phyloP scores from a whole-genome alignment of 2,888 invertebrate species.

The Chironomus riparius region DNA sequence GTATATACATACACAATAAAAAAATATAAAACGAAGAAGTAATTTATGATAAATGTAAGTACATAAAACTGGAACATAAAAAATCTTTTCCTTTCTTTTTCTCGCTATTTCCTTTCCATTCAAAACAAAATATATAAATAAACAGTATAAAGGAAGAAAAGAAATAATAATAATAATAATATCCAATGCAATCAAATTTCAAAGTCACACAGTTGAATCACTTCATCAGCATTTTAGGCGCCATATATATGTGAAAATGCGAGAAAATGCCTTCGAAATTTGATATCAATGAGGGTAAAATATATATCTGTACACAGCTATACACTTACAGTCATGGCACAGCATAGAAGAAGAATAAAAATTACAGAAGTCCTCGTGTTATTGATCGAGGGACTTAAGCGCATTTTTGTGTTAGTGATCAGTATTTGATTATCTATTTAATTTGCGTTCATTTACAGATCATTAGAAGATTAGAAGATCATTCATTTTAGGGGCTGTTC shows the following conservation, averaged over 20 bases:
- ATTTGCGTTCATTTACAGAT: too few species aligned
- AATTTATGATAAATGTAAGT: background rate
- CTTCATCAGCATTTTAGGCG: constrained; percentile 16
- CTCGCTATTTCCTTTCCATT: background rate
- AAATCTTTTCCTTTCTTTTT: background rate
- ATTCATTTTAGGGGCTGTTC: too few species aligned
- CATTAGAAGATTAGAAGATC: too few species aligned
- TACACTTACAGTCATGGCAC: background rate
- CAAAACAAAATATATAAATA: background rate
- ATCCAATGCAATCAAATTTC: background rate
- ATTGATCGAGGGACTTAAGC: too few species aligned
- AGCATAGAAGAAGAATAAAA: background rate
- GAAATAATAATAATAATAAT: background rate
- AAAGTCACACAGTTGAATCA: background rate
- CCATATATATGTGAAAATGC: background rate
- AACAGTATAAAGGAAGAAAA: background rate
- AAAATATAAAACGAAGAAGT: background rate
- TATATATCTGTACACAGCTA: background rate
- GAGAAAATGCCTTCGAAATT: constrained; percentile 16
- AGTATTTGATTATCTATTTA: too few species aligned
- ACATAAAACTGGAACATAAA: background rate
- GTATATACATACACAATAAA: too few species aligned
- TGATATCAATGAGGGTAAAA: constrained; percentile 3
- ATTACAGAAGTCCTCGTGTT: too few species aligned
- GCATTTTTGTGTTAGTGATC: too few species aligned